Evolutionary conservation across 2,888 invertebrate species (phyloP).

Genomic region (Stenodema calcarata): DNA sequence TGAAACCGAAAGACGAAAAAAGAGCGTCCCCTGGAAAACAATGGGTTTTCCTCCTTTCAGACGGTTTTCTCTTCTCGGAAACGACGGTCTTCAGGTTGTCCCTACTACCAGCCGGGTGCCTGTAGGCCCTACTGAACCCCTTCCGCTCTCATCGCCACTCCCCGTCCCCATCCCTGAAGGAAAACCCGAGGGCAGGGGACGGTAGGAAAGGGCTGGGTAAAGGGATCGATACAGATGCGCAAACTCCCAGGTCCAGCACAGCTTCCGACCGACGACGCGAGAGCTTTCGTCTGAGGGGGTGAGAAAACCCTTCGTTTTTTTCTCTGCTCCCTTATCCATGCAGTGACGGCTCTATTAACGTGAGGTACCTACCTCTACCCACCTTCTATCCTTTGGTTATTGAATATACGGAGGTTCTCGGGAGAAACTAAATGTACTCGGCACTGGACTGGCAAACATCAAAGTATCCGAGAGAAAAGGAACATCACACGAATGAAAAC

Average conservation of each 20-base stretch:
- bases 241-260: constrained; percentile 45
- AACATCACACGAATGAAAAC: background rate
- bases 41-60: background rate
- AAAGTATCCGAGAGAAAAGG: background rate
- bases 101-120: constrained; percentile 28
- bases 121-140: constrained; percentile 37
- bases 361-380: background rate
- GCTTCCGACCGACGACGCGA: constrained; percentile 26
- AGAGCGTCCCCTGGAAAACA: background rate
- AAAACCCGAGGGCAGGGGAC: background rate
- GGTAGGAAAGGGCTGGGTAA: background rate
- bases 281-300: background rate
- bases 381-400: background rate
- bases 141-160: background rate
- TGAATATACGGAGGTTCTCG: background rate
- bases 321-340: background rate
- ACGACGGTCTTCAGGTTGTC: background rate
- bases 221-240: constrained; percentile 43
- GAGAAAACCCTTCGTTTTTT: background rate
- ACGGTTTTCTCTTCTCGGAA: background rate
- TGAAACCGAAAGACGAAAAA: background rate
- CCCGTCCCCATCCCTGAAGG: too few species aligned
- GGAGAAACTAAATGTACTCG: background rate
- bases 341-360: background rate
- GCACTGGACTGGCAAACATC: background rate